Conservation (phyloP, 2,113 vertebrate genomes). For the Dipodomys merriami region DNA sequence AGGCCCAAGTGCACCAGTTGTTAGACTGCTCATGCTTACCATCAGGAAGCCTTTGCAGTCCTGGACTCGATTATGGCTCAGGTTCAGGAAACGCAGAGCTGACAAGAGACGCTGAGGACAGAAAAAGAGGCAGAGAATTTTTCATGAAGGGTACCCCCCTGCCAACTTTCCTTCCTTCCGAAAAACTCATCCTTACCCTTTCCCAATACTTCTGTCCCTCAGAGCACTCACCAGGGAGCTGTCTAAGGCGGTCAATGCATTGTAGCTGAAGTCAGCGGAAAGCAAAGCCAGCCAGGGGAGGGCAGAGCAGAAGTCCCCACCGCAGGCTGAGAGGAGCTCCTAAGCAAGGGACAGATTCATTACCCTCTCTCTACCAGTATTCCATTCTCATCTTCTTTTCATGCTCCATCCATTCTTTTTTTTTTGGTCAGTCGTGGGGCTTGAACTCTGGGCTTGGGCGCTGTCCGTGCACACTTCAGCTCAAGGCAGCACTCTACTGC, state of each 20-base stretch:
- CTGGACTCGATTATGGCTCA: constrained; percentile 96
- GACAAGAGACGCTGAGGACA: constrained; percentile 89
- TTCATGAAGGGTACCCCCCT: background rate
- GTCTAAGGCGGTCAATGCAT: constrained; percentile 91
- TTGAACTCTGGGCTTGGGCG: no score
- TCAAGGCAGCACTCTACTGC: no score
- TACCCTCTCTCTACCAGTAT: background rate
- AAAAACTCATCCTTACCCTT: background rate
- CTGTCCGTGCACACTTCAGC: no score
- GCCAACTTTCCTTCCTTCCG: background rate
- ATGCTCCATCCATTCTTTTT: background rate
- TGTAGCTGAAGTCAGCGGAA: constrained; percentile 96
- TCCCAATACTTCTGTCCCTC: background rate
- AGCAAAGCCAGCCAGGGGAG: constrained; percentile 96
- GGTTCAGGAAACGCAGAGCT: constrained; percentile 91
- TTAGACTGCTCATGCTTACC: constrained; percentile 73
- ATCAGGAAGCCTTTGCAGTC: constrained; percentile 92
- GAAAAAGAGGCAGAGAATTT: background rate
- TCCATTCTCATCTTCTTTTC: background rate
- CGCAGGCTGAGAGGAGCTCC: constrained; percentile 96
- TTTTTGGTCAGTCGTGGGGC: no score
- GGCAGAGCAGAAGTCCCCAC: constrained; percentile 96
- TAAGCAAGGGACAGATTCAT: constrained; percentile 69
- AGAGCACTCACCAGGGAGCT: constrained; percentile 92
- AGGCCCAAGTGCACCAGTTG: rapidly evolving